phyloP scores from a whole-genome alignment of 2,113 vertebrate species.

The Macheiramphus alcinus region DNA sequence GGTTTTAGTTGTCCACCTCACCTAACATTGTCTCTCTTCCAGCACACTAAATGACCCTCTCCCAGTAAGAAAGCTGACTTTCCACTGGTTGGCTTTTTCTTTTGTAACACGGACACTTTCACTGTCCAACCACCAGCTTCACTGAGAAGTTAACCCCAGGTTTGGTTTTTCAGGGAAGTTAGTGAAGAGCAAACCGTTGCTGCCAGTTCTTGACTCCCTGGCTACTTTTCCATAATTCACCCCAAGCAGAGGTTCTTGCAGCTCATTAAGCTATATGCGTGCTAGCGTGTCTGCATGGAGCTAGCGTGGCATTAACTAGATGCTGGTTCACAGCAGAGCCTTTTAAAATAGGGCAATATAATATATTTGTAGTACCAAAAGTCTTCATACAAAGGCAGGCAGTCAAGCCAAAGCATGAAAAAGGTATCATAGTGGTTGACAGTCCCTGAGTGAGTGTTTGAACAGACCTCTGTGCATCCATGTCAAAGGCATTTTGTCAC shows the following conservation, averaged over 20 bases:
- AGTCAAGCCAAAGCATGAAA: not conserved
- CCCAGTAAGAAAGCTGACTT: not conserved
- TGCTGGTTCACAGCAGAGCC: not conserved
- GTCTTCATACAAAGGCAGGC: not conserved
- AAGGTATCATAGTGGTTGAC: not conserved
- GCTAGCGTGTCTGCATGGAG: not conserved
- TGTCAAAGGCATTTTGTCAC: not conserved
- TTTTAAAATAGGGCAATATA: rapidly evolving
- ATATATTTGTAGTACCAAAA: not conserved
- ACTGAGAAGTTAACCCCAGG: not conserved
- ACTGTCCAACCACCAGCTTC: not conserved
- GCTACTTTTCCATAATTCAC: not conserved
- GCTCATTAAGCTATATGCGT: rapidly evolving
- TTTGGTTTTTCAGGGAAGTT: not conserved
- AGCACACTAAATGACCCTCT: not conserved
- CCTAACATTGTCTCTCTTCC: not conserved
- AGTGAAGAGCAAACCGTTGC: not conserved
- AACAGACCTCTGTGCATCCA: not conserved
- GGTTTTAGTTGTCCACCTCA: not conserved
- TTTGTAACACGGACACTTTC: not conserved
- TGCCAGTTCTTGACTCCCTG: not conserved
- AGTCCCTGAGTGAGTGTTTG: not conserved
- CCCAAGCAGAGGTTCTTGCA: not conserved
- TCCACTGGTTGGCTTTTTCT: not conserved
- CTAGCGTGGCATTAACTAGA: not conserved